phyloP scores from a whole-genome alignment of 1,140 invertebrate species.

The Catajapyx aquilonaris region DNA sequence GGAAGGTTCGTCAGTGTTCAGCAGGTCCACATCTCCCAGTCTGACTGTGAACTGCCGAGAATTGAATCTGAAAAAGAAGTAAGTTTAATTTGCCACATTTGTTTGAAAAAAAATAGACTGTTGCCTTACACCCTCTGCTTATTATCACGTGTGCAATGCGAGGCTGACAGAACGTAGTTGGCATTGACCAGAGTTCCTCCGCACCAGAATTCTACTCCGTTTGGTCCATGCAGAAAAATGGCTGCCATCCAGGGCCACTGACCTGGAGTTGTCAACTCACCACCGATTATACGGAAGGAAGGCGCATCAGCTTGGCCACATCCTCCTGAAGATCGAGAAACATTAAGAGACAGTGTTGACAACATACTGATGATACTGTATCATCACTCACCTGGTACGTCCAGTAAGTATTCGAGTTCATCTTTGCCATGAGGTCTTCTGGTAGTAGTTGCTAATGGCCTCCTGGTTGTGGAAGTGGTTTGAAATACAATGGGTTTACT shows the following conservation, averaged over 20 bases:
- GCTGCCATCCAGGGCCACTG: slow-evolving; percentile 88
- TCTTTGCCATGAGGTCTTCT: no score
- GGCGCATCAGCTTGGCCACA: slow-evolving; percentile 63
- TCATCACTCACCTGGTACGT: no score
- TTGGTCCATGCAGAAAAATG: slow-evolving; percentile 66
- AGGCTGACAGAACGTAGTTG: slow-evolving; percentile 66
- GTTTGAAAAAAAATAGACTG: neutral
- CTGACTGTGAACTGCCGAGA: slow-evolving; percentile 69
- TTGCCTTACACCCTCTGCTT: slow-evolving; percentile 58
- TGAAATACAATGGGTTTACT: no score
- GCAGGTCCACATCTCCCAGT: slow-evolving; percentile 68
- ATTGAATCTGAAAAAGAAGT: slow-evolving; percentile 39
- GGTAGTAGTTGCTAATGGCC: no score
- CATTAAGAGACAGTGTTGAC: neutral
- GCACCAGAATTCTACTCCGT: slow-evolving; percentile 81
- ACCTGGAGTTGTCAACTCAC: slow-evolving; percentile 58
- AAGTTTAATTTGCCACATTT: neutral
- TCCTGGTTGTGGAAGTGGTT: no score
- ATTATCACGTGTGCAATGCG: slow-evolving; percentile 74
- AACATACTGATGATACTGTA: neutral
- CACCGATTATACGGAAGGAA: slow-evolving; percentile 67
- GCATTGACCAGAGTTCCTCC: slow-evolving; percentile 67
- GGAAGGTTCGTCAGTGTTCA: slow-evolving; percentile 56
- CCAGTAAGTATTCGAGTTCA: no score
- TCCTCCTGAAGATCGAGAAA: slow-evolving; percentile 8